phyloP scores from a whole-genome alignment of 2,113 vertebrate genomes.

The Indri indri region DNA sequence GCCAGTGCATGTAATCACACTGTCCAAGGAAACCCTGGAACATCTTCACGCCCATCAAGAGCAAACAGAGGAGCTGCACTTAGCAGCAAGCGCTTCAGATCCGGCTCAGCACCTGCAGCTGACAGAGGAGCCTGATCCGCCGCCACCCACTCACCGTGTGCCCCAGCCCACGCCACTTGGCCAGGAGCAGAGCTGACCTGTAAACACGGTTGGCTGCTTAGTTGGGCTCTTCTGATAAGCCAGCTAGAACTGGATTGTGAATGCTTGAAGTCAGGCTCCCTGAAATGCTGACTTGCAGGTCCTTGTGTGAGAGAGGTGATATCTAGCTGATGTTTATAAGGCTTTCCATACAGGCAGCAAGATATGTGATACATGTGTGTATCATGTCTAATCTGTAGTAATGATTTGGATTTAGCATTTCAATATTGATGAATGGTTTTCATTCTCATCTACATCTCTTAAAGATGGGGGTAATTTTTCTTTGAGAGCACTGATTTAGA shows the following conservation, averaged over 20 bases:
- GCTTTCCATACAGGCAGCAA: neutral
- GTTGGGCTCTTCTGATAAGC: conserved; percentile 83
- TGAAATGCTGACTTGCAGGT: neutral
- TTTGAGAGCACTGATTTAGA: neutral
- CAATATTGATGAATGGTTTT: neutral
- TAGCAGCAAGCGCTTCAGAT: conserved; percentile 64
- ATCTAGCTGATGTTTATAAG: neutral
- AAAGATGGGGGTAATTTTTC: neutral
- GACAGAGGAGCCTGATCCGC: conserved; percentile 77
- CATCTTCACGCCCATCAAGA: conserved; percentile 90
- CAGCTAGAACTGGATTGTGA: conserved; percentile 83
- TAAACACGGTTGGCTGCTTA: conserved; percentile 80
- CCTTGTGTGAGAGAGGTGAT: neutral
- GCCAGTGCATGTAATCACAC: conserved; percentile 94
- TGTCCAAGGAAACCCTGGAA: conserved; percentile 94
- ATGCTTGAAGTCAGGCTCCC: conserved; percentile 87
- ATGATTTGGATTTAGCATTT: neutral
- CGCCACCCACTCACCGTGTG: conserved; percentile 78
- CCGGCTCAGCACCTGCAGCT: conserved; percentile 84
- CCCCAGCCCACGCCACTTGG: conserved; percentile 76
- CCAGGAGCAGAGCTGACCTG: conserved; percentile 82
- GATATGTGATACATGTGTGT: neutral
- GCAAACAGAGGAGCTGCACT: conserved; percentile 79
- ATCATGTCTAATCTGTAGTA: neutral
- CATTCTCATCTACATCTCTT: neutral